These are phyloP conservation scores for Parnassius glacialis DNA, from an alignment of 2,888 invertebrate genomes.

Conservation along the genomic window DNA sequence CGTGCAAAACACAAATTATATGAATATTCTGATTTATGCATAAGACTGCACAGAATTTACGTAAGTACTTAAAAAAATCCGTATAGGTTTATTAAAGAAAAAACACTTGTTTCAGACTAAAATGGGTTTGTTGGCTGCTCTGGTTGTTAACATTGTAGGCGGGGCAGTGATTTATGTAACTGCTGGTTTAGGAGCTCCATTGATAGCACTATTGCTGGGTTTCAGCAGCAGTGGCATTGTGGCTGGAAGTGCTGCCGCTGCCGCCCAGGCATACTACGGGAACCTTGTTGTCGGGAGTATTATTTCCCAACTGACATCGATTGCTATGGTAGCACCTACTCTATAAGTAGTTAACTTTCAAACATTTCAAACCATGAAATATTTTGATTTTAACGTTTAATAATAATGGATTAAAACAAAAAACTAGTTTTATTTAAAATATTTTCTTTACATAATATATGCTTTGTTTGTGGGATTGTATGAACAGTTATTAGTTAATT, in stretches of 20 bases:
- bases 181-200: slow-evolving; percentile 51
- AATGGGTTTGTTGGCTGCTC: slow-evolving; percentile 38
- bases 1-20: no score
- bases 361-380: no score
- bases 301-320: slow-evolving; percentile 56
- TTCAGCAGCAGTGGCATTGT: slow-evolving; percentile 55
- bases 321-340: slow-evolving; percentile 63
- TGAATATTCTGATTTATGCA: no score
- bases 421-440: no score
- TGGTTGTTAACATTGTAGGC: slow-evolving; percentile 50
- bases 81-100: no score
- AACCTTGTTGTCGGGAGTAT: slow-evolving; percentile 62
- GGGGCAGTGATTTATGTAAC: slow-evolving; percentile 54
- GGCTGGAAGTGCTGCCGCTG: slow-evolving; percentile 56
- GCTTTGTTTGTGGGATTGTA: no score
- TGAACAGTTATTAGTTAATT: no score
- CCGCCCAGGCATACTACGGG: slow-evolving; percentile 61
- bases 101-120: slow-evolving; percentile 1
- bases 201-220: slow-evolving; percentile 54
- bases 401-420: no score
- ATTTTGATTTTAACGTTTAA: no score
- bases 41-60: no score
- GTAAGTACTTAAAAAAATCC: no score
- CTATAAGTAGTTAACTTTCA: slow-evolving; percentile 40
- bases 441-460: no score